Base-by-base conservation (phyloP, 2,888 invertebrate species). In the Laspeyria flexula region DNA sequence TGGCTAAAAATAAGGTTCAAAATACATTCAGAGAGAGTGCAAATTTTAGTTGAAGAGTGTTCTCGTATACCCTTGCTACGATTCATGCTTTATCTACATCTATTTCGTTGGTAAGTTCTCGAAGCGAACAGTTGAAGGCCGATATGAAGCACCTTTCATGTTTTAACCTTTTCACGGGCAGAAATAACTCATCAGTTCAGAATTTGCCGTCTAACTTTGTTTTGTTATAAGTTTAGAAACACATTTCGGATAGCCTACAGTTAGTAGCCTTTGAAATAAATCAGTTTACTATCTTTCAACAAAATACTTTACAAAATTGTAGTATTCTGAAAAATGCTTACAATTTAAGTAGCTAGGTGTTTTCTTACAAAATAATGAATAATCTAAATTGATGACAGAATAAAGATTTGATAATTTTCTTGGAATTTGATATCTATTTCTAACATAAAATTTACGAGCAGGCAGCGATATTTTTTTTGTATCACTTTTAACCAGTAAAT, bases 51-150 rank as follows among this genome's bases (percentile, higher is more conserved):
- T 9, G 42, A 41, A 39, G 49, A 69, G 71, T 65, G 45, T 66
- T 40, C 71, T 71, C 23, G 31, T 47, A 48, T 56, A 66, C 65
- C 55, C 64, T 64, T 61, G 61, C 59, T 59, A 41, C 56, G 52
- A 58, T 61, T 58, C 86, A 72, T 87, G 87, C 67, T 65, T 69
- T 85, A 87, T 88, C 87, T 86, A 50, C 78, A 87, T 87, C 87
- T 55, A 48, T 61, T 64, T 58, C 29, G 62, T 44, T 52, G 46
- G 46, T 39, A 55, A 61, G 39, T 43, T 50, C 29, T 40, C 30
- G 40, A 50, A 50, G 50, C 43, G 50, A 50, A 62, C 75, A 74
- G 68, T 76, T 74, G 68, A 79, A 83, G 78, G 81, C 60, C 73
- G 51, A 62, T 64, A 55, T 67, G 37, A 53, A 85, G 81, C 27